Percentiles rank a stretch among this genome's conserved stretches.
Conservation (phyloP, 2,113 vertebrate genomes). For the Engystomops pustulosus region DNA sequence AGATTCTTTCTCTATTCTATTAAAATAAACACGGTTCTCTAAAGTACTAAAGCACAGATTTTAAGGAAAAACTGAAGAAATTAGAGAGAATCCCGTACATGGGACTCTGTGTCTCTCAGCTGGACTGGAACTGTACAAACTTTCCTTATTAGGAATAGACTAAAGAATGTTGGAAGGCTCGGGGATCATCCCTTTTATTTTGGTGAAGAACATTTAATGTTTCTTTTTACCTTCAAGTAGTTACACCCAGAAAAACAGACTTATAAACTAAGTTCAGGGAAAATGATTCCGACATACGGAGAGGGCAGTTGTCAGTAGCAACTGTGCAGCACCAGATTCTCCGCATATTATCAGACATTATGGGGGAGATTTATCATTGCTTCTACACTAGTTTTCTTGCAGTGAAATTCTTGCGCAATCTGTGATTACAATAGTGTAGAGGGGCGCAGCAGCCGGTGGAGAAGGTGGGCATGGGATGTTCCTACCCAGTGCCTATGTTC, state of each 20-base stretch:
- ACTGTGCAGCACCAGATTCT: too few species aligned
- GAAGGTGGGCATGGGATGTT: too few species aligned
- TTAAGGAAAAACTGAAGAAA: slow-evolving; percentile 55
- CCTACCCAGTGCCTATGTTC: too few species aligned
- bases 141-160: slow-evolving; percentile 67
- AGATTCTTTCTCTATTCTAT: slow-evolving; percentile 56
- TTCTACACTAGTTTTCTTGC: too few species aligned
- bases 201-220: slow-evolving; percentile 53
- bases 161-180: slow-evolving; percentile 64
- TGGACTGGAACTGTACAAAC: slow-evolving; percentile 63
- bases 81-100: slow-evolving; percentile 57
- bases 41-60: not conserved
- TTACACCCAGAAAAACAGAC: slow-evolving; percentile 21
- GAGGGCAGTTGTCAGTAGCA: not conserved
- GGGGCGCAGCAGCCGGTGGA: too few species aligned
- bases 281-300: not conserved
- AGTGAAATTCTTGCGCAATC: too few species aligned
- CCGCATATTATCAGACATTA: too few species aligned
- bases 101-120: slow-evolving; percentile 63
- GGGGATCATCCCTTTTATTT: slow-evolving; percentile 60
- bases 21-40: not conserved
- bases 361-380: too few species aligned
- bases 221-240: slow-evolving; percentile 51
- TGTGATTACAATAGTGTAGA: too few species aligned
- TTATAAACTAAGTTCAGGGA: slow-evolving; percentile 60